Percentiles rank a stretch among this genome's conserved stretches.
phyloP scores from a whole-genome alignment of 2,797 vertebrate genomes.

The Enteromius argenteus region DNA sequence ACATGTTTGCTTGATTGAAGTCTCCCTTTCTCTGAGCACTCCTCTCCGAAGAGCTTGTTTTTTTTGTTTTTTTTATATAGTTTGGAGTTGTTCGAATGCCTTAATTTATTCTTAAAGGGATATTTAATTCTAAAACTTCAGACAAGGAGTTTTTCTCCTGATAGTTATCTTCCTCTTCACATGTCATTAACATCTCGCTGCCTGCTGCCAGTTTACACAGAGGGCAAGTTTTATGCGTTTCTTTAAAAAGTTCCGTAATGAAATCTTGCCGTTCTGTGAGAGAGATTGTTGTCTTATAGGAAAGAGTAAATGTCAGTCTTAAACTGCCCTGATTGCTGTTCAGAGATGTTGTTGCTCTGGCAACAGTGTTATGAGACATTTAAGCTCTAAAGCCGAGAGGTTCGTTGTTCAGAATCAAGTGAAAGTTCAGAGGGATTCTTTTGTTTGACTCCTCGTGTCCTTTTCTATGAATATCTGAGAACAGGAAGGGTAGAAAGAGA shows the following conservation, averaged over 20 bases:
- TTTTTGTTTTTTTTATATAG: background rate
- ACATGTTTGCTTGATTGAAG: conserved; percentile 31
- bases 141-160: background rate
- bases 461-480: background rate
- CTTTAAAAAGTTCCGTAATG: conserved; percentile 27
- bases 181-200: conserved; percentile 1
- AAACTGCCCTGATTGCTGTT: background rate
- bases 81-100: conserved; percentile 16
- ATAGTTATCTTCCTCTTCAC: conserved; percentile 1
- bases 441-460: background rate
- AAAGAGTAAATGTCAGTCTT: conserved; percentile 46
- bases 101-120: conserved; percentile 32
- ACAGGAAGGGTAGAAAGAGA: background rate
- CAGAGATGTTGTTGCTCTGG: conserved; percentile 14
- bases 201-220: conserved; percentile 4
- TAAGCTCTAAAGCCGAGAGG: background rate
- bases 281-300: conserved; percentile 42
- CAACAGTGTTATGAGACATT: conserved; percentile 26
- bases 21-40: conserved; percentile 1
- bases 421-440: background rate
- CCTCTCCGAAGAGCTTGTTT: conserved; percentile 5
- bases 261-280: background rate
- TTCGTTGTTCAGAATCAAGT: background rate
- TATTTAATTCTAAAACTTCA: conserved; percentile 23
- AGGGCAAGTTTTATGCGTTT: background rate